Base-by-base conservation (phyloP, 2,113 vertebrate genomes). In the Chaetodon auriga region DNA sequence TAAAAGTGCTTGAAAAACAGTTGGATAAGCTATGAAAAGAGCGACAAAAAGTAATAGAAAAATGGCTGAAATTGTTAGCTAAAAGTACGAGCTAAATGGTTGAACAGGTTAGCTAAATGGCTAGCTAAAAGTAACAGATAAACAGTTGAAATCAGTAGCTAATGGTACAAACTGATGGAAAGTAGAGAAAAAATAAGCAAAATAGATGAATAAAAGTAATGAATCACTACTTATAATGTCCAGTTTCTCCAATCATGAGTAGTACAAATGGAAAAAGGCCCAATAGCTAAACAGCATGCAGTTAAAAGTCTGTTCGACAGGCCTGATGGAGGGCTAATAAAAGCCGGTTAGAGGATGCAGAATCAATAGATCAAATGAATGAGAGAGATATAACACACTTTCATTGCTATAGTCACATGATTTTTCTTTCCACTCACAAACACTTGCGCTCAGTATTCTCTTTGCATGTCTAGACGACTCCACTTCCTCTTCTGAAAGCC, bases 401-500 rank as follows among this genome's bases (percentile, higher is more conserved):
- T 12, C 3, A 55, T 30, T 45, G 49, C 11, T 23, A 5, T 13
- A 38, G 12, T 63, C 9, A 43, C 15, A 54, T 1, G 4, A 46
- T 38, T 57, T 1, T 16, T 48, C 38, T 38, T 57, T 19, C 55
- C 16, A 58, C 45, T 30, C 30, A 61, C 5, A 55, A 55, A 54
- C 1, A 78, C n/a, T 23, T 13, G 16, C 2, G 7, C 6, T 0
- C 60, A 35, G 66, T 35, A 60, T 36, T 38, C 5, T 54, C 10
- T 45, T 68, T 23, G 43, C 9, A 58, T 23, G 60, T 65, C 83
- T 75, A 83, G 81, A 76, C 48, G 9, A 25, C 18, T 25, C 65
- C 64, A 91, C 70, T 93, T 92, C 89, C 83, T 89, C 80, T 83
- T 84, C 0, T 16, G 38, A 75, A 76, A 48, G 13, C n/a, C 35